Evolutionary conservation across 2,888 invertebrate species (phyloP).

Genomic region (Neoscelio sp.): DNA sequence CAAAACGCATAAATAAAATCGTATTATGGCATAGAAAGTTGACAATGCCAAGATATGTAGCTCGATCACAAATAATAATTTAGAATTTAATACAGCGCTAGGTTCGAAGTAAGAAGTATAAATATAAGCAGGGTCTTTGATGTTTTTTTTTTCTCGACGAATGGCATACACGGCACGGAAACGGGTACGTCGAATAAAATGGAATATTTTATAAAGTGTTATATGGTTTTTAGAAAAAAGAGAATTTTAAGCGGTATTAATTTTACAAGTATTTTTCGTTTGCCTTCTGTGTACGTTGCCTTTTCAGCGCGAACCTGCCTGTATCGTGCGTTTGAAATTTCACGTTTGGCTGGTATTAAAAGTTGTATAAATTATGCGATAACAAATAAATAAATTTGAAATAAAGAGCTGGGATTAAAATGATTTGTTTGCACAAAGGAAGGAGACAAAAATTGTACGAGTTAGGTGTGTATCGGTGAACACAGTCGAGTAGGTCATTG

Average conservation of each 20-base stretch:
- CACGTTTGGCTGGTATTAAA: too few relatives aligned
- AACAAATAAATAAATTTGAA: too few relatives aligned
- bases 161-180: conserved; percentile 33
- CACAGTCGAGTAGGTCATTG: conserved; percentile 13
- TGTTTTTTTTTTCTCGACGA: conserved; percentile 22
- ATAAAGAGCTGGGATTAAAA: too few relatives aligned
- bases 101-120: conserved; percentile 34
- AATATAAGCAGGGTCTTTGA: conserved; percentile 12
- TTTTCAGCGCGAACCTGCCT: too few relatives aligned
- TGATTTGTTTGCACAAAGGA: too few relatives aligned
- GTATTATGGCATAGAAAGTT: too few relatives aligned
- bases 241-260: conserved; percentile 49
- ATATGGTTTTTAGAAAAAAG: conserved; percentile 28
- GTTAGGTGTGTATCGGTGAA: conserved; percentile 3
- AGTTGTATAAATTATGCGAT: too few relatives aligned
- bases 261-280: conserved; percentile 24
- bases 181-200: conserved; percentile 41
- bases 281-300: not conserved
- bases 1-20: too few relatives aligned
- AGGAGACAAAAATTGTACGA: not conserved
- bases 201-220: conserved; percentile 49
- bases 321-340: too few relatives aligned
- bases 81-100: conserved; percentile 16
- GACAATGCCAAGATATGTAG: too few relatives aligned
- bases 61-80: conserved; percentile 17